phyloP scores from a whole-genome alignment of 2,113 vertebrate species.

The Balaeniceps rex region DNA sequence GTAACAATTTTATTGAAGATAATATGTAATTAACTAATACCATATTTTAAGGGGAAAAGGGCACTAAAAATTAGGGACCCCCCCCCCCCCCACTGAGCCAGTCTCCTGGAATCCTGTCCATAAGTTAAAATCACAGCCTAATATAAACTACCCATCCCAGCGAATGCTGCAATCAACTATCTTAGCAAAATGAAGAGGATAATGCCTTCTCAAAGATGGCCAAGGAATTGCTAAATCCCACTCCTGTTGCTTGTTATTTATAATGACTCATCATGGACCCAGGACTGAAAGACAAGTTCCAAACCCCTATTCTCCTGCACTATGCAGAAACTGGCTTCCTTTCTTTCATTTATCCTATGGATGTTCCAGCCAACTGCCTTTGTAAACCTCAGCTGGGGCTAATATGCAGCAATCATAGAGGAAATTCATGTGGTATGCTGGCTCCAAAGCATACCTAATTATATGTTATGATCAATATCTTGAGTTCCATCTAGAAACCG shows the following conservation, averaged over 20 bases:
- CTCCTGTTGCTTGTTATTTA: neutral
- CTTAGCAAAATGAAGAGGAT: neutral
- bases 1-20: neutral
- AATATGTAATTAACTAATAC: neutral
- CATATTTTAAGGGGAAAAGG: neutral
- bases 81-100: neutral
- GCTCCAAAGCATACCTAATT: neutral
- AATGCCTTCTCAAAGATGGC: neutral
- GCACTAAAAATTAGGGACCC: neutral
- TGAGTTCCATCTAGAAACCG: neutral
- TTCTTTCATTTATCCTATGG: neutral
- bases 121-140: neutral
- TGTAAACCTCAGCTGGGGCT: neutral
- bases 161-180: neutral
- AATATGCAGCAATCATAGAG: neutral
- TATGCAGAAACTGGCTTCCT: rapidly evolving
- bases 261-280: neutral
- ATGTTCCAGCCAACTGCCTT: neutral
- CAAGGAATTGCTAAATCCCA: neutral
- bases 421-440: neutral
- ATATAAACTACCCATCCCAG: neutral
- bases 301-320: neutral
- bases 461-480: neutral
- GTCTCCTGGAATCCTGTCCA: neutral
- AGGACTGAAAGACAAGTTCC: neutral